Percentiles rank a stretch among this genome's conserved stretches.
Evolutionary conservation across 2,888 invertebrate species (phyloP).

Genomic region (Bedellia somnulentella): DNA sequence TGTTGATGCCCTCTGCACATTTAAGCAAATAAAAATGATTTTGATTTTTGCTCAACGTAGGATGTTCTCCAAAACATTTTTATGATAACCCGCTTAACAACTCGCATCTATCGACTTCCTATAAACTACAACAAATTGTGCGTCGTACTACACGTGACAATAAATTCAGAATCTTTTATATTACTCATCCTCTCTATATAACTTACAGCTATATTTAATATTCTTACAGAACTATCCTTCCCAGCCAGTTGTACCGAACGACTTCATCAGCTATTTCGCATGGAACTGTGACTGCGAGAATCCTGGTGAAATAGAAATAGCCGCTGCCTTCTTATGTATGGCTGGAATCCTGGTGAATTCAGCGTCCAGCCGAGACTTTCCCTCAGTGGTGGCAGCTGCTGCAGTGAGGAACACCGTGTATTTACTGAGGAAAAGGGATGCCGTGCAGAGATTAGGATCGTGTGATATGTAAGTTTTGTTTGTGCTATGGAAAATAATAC

Average conservation of each 20-base stretch:
- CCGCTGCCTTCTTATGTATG: slow-evolving; percentile 34
- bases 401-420: slow-evolving; percentile 27
- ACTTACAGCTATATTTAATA: too few species aligned
- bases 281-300: slow-evolving; percentile 25
- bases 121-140: too few species aligned
- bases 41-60: too few species aligned
- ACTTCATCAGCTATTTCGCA: slow-evolving; percentile 30
- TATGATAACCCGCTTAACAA: too few species aligned
- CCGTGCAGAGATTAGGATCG: slow-evolving; percentile 15
- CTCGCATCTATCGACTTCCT: too few species aligned
- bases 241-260: slow-evolving; percentile 32
- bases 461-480: slow-evolving; percentile 30
- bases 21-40: too few species aligned
- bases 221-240: slow-evolving; percentile 25
- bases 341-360: slow-evolving; percentile 28
- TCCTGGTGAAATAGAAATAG: slow-evolving; percentile 26
- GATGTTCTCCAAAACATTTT: too few species aligned
- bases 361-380: slow-evolving; percentile 20
- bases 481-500: too few species aligned
- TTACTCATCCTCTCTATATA: too few species aligned
- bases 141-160: too few species aligned
- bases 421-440: slow-evolving; percentile 19
- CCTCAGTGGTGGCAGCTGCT: slow-evolving; percentile 32
- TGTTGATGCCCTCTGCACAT: too few species aligned
- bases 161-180: too few species aligned